Conservation (phyloP, 2,797 vertebrate species). For the Melanotaenia pygmaea region DNA sequence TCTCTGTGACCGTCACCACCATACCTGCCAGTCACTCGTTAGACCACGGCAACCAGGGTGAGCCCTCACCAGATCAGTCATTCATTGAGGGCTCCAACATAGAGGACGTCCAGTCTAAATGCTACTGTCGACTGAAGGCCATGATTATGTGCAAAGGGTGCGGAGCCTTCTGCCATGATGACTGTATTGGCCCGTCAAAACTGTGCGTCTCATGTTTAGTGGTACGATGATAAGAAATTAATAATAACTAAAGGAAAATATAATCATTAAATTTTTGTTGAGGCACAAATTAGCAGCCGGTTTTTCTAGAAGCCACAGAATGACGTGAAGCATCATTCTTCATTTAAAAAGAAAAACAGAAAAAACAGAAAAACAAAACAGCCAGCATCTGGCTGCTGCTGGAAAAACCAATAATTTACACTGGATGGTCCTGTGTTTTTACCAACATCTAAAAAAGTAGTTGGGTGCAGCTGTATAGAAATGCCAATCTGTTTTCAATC, state of each 20-base stretch:
- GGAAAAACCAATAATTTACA: slow-evolving; percentile 58
- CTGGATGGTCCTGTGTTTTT: slow-evolving; percentile 66
- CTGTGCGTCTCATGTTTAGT: slow-evolving; percentile 97
- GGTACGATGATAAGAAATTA: slow-evolving; percentile 85
- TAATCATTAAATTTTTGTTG: slow-evolving; percentile 18
- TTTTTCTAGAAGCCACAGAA: slow-evolving; percentile 32
- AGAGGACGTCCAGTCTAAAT: slow-evolving; percentile 92
- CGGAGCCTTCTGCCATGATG: slow-evolving; percentile 97
- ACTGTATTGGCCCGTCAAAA: slow-evolving; percentile 98
- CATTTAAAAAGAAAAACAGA: too few relatives aligned
- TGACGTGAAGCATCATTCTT: slow-evolving; percentile 5
- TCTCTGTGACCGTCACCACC: slow-evolving; percentile 97
- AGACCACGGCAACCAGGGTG: slow-evolving; percentile 77
- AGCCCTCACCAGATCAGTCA: slow-evolving; percentile 86
- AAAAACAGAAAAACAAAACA: slow-evolving; percentile 20
- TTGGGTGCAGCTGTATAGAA: slow-evolving; percentile 52
- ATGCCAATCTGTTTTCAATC: slow-evolving; percentile 68
- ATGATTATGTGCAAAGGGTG: slow-evolving; percentile 99
- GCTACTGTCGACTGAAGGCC: slow-evolving; percentile 97
- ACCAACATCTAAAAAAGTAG: slow-evolving; percentile 41
- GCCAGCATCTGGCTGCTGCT: slow-evolving; percentile 34
- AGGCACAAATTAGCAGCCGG: slow-evolving; percentile 40
- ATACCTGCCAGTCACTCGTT: slow-evolving; percentile 88
- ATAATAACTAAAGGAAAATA: neutral
- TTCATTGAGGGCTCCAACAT: slow-evolving; percentile 85